These are phyloP conservation scores for Augochlora pura DNA, from an alignment of 1,140 invertebrate genomes.

Conservation along the genomic window DNA sequence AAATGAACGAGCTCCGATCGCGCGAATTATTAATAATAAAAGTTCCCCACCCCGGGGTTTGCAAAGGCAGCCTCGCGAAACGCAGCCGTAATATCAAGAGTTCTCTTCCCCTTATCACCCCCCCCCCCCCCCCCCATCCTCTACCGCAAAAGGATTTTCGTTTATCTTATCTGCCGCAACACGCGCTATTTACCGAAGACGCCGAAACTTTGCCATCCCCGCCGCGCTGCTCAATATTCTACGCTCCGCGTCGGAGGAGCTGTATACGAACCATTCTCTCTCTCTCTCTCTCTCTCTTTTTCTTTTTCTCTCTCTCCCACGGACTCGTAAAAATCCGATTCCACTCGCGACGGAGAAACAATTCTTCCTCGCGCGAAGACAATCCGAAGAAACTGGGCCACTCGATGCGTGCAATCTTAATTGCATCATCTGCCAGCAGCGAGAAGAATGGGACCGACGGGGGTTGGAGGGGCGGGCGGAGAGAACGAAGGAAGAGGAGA, in stretches of 20 bases:
- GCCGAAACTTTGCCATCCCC: background rate
- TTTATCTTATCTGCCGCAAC: background rate
- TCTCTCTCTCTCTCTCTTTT: no score
- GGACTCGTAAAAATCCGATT: background rate
- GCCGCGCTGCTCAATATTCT: background rate
- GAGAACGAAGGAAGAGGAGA: background rate
- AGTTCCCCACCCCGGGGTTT: no score
- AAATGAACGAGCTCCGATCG: no score
- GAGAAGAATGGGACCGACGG: background rate
- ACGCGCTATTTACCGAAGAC: background rate
- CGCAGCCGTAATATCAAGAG: background rate
- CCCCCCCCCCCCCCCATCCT: no score
- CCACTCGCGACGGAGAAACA: background rate
- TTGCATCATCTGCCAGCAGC: background rate
- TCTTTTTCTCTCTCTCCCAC: no score
- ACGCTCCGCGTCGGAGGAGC: background rate
- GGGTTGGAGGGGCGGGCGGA: no score
- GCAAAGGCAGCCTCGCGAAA: no score
- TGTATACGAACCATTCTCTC: no score
- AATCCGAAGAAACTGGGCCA: background rate
- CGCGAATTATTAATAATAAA: no score
- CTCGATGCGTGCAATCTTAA: conserved; percentile 3
- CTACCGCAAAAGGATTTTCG: no score
- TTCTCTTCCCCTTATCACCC: background rate
- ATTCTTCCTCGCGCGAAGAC: background rate